Evolutionary conservation across 2,888 invertebrate genomes (phyloP).

Genomic region (Hartigia nigra): DNA sequence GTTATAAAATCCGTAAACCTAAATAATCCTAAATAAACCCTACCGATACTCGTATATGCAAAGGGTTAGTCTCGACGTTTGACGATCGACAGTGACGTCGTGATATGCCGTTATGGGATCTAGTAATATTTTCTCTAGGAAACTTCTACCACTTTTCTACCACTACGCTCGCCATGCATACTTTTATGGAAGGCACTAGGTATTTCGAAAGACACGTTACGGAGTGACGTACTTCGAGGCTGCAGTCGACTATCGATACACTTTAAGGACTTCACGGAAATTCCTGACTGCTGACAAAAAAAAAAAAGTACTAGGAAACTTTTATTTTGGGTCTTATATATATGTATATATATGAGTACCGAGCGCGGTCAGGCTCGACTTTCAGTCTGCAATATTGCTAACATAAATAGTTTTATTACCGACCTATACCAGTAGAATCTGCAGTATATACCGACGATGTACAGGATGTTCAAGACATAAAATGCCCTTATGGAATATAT

Average conservation of each 20-base stretch:
- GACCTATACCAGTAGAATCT: conserved; percentile 24
- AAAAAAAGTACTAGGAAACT: background rate
- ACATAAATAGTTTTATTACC: conserved; percentile 42
- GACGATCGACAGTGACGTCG: no score
- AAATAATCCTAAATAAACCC: background rate
- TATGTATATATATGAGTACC: background rate
- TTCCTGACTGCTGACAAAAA: background rate
- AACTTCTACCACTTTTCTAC: background rate
- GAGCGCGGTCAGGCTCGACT: conserved; percentile 25
- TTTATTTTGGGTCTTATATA: background rate
- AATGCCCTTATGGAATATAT: no score
- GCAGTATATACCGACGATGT: conserved; percentile 23
- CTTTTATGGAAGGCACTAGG: background rate
- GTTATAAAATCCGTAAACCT: background rate
- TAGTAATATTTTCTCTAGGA: background rate
- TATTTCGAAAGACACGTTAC: background rate
- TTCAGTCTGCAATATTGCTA: conserved; percentile 33
- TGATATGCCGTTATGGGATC: background rate
- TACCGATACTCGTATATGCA: background rate
- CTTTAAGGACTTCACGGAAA: background rate
- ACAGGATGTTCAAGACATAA: conserved; percentile 18
- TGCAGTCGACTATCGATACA: background rate
- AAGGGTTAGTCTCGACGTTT: background rate
- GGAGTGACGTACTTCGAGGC: background rate
- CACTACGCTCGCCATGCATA: background rate